phyloP scores from a whole-genome alignment of 2,113 vertebrate species.

The Myiagra hebetior region DNA sequence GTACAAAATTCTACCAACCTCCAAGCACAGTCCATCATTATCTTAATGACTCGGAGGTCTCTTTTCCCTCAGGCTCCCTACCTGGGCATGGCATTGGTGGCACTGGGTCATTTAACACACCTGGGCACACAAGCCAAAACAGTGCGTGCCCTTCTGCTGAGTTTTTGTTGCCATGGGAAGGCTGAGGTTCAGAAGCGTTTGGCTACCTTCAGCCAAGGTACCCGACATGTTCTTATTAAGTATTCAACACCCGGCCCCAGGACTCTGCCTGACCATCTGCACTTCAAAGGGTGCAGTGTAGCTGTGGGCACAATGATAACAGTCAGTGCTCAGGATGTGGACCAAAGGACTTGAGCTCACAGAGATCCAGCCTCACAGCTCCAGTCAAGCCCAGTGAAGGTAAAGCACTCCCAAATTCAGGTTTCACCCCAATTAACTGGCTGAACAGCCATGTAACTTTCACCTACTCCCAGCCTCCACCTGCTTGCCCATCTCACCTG shows the following conservation, averaged over 20 bases:
- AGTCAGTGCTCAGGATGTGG: not conserved
- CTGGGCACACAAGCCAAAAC: not conserved
- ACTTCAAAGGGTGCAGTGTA: not conserved
- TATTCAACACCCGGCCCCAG: not conserved
- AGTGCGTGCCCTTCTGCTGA: not conserved
- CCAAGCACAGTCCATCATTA: not conserved
- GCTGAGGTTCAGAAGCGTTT: not conserved
- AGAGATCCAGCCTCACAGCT: not conserved
- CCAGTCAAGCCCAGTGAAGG: not conserved
- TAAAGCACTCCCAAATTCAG: not conserved
- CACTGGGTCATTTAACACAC: not conserved
- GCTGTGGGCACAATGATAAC: not conserved
- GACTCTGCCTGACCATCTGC: not conserved
- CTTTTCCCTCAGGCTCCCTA: not conserved
- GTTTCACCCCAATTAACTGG: not conserved
- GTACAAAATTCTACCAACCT: not conserved
- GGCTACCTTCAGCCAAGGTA: not conserved
- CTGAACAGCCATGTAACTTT: not conserved
- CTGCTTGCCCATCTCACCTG: slow-evolving; percentile 72
- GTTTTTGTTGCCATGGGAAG: not conserved
- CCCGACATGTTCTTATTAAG: not conserved
- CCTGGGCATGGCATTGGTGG: not conserved
- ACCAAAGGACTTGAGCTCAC: not conserved
- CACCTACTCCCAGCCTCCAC: not conserved
- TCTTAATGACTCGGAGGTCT: not conserved